Evolutionary conservation across 2,797 vertebrate species (phyloP).

Genomic region (Fundulus diaphanus): DNA sequence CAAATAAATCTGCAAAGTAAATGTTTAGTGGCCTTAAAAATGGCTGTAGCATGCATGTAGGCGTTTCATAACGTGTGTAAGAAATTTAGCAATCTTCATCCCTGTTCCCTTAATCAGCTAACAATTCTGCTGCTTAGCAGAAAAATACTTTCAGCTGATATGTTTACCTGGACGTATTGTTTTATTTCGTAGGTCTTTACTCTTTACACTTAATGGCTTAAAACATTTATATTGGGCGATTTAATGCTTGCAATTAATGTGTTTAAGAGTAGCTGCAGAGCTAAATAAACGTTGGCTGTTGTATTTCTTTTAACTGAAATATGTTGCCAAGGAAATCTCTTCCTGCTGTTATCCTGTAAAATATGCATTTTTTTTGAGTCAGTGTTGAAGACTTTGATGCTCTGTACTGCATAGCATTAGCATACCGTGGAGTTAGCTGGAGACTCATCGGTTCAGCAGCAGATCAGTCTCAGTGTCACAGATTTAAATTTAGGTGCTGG

Average conservation of each 20-base stretch:
- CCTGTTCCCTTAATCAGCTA: conserved; percentile 56
- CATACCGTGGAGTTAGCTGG: conserved; percentile 57
- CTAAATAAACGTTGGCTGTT: conserved; percentile 1
- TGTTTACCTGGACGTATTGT: conserved; percentile 30
- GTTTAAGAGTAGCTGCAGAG: conserved; percentile 27
- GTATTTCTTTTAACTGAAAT: conserved; percentile 15
- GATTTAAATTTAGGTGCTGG: conserved; percentile 63
- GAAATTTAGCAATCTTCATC: conserved; percentile 62
- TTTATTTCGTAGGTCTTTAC: conserved; percentile 19
- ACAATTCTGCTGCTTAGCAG: conserved; percentile 36
- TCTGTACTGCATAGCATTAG: conserved; percentile 62
- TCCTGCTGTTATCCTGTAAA: conserved; percentile 26
- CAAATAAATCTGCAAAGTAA: conserved; percentile 40
- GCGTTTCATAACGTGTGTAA: conserved; percentile 63
- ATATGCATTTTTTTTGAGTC: conserved; percentile 50
- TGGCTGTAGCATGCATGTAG: conserved; percentile 36
- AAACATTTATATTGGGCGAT: conserved; percentile 23
- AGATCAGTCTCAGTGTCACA: conserved; percentile 64
- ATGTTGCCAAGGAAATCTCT: conserved; percentile 15
- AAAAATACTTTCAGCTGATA: conserved; percentile 24
- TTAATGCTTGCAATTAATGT: conserved; percentile 28
- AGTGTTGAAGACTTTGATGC: conserved; percentile 61
- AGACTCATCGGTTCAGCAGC: conserved; percentile 45
- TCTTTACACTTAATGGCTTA: conserved; percentile 17
- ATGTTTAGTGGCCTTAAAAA: conserved; percentile 52